Percentiles rank a stretch among this genome's conserved stretches.
These are phyloP conservation scores for Turnix velox DNA, from an alignment of 2,113 vertebrate species.

Conservation along the genomic window DNA sequence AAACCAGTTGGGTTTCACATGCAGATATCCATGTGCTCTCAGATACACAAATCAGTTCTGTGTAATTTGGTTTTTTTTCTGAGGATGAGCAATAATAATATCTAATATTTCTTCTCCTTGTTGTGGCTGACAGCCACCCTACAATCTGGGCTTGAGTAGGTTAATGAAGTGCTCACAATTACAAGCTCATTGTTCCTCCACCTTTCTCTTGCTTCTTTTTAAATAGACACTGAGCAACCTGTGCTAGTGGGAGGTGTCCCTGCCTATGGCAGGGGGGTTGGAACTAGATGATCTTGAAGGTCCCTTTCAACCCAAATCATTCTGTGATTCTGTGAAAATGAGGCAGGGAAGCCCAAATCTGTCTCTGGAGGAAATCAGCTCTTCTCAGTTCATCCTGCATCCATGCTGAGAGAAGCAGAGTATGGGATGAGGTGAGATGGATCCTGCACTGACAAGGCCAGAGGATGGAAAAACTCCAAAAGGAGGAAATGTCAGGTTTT, in stretches of 20 bases:
- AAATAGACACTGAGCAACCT: no score
- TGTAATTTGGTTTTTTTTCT: background rate
- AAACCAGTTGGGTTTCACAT: background rate
- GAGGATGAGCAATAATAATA: background rate
- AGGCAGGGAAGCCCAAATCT: background rate
- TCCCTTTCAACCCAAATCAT: no score
- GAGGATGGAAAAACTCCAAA: background rate
- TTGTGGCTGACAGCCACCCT: background rate
- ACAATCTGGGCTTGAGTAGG: background rate
- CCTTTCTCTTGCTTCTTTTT: no score
- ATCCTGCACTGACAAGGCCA: background rate
- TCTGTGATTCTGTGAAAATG: no score
- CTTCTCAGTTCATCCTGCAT: background rate
- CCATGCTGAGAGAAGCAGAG: background rate
- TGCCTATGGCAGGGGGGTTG: no score
- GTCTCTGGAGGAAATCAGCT: accelerated
- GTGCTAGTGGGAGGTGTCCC: no score
- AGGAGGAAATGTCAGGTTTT: background rate
- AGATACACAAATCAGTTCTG: background rate
- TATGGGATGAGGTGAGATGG: background rate
- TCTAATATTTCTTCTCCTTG: background rate
- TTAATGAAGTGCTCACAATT: background rate
- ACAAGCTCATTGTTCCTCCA: background rate
- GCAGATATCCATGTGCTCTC: background rate
- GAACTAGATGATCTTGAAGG: no score